Conservation (phyloP, 1,140 invertebrate genomes). For the Drosophila bocki region DNA sequence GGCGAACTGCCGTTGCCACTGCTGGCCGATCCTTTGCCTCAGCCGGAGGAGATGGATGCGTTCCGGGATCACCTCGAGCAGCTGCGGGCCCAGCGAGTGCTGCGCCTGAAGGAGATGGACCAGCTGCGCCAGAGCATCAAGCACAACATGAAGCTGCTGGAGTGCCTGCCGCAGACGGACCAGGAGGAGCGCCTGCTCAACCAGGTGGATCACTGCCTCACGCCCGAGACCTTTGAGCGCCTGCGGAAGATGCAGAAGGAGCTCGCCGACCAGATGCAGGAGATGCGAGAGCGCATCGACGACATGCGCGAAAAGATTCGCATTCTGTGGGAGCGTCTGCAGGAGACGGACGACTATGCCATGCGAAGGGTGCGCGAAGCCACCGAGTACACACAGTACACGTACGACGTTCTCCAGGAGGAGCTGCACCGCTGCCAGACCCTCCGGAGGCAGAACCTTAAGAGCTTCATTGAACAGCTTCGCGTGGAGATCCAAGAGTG, state of each 20-base stretch:
- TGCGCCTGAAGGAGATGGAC: constrained; percentile 45
- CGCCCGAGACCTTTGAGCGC: constrained; percentile 50
- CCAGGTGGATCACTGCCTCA: constrained; percentile 61
- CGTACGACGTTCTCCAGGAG: constrained; percentile 86
- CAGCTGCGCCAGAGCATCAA: constrained; percentile 58
- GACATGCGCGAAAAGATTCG: constrained; percentile 86
- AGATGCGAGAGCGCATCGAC: constrained; percentile 84
- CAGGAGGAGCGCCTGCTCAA: constrained; percentile 59
- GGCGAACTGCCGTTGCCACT: constrained; percentile 56
- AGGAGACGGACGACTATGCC: constrained; percentile 15
- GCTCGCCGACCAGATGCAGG: constrained; percentile 60
- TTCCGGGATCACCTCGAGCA: constrained; percentile 54
- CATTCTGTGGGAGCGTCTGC: constrained; percentile 86
- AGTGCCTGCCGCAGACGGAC: constrained; percentile 50
- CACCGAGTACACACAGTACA: constrained; percentile 78
- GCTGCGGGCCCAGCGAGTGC: no score
- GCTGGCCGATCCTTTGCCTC: constrained; percentile 59
- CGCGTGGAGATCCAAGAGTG: constrained; percentile 88
- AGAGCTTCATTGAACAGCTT: constrained; percentile 89
- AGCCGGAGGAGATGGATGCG: constrained; percentile 52
- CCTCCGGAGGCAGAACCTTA: constrained; percentile 88
- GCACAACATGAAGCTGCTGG: constrained; percentile 52
- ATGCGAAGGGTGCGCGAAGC: constrained; percentile 42
- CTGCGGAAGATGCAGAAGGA: constrained; percentile 44
- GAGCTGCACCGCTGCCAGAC: constrained; percentile 88